phyloP scores from a whole-genome alignment of 2,888 invertebrate species.

The Nomada fucata region DNA sequence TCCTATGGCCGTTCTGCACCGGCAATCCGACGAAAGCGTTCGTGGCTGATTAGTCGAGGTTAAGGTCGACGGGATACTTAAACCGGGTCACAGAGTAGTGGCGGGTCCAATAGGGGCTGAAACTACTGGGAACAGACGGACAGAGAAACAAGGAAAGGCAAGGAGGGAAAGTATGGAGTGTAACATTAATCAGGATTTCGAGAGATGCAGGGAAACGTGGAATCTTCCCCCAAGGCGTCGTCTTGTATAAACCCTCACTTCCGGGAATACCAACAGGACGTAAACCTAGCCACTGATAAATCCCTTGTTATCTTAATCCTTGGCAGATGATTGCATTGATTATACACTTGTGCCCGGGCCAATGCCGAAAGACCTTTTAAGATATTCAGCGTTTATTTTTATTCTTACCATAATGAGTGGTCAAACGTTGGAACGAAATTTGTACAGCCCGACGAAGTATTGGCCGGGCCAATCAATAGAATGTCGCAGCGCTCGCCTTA shows the following conservation, averaged over 20 bases:
- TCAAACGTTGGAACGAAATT: too few species aligned
- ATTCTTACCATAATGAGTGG: too few species aligned
- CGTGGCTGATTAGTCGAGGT: slow-evolving; percentile 53
- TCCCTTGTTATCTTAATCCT: slow-evolving; percentile 47
- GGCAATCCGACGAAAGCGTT: slow-evolving; percentile 23
- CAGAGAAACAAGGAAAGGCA: background rate
- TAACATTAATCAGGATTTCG: slow-evolving; percentile 60
- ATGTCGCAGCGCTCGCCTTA: background rate
- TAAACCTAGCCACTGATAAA: slow-evolving; percentile 45
- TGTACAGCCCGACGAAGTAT: too few species aligned
- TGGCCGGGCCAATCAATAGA: too few species aligned
- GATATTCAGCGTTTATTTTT: too few species aligned
- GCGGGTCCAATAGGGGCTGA: background rate
- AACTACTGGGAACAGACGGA: background rate
- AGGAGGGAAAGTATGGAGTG: slow-evolving; percentile 19
- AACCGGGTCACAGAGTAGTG: slow-evolving; percentile 40
- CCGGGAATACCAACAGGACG: slow-evolving; percentile 27
- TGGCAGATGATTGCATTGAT: background rate
- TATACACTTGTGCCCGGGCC: background rate
- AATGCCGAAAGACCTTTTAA: background rate
- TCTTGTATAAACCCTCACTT: slow-evolving; percentile 23
- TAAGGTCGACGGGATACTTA: slow-evolving; percentile 45
- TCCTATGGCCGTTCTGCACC: background rate
- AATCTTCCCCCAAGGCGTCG: slow-evolving; percentile 23
- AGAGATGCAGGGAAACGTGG: slow-evolving; percentile 24